Base-by-base conservation (phyloP, 2,888 invertebrate genomes). In the Disparrhopalites patrizii region DNA sequence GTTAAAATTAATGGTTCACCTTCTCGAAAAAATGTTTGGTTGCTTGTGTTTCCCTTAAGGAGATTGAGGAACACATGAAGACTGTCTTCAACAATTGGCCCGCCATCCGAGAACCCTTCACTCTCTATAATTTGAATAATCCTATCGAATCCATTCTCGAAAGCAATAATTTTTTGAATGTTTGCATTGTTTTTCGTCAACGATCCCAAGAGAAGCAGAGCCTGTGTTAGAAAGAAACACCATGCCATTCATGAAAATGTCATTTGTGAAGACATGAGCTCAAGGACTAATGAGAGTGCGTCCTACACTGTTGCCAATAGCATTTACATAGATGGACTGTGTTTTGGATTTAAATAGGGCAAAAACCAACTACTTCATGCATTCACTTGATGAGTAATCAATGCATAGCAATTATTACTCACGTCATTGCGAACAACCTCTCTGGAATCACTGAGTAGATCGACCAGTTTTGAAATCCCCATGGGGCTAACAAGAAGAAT, bases 11-110 rank as follows among this genome's bases (percentile, higher is more conserved):
- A 1, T 1, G 25, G 18, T n/a, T 30, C 70, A 70, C 70, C 96
- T 82, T 99, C 99, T 81, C 96, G 93, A 79, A 99, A 99, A 78
- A 97, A 95, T 78, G 94, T 96, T 73, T 98, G 98, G 81, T 99
- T 99, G 76, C 95, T 96, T 15, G 91, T 87, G 79, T 99, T 99
- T 77, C 94, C 95, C 77, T 90, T 89, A 15, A 99, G 81, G 61
- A 99, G 83, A 81, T 96, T 98, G 63, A 96, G 81, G 86, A 99
- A 89, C 2, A 99, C 82, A 47, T 93, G 82, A 2, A 99, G 82
- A 79, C 98, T 98, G 80, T 99, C 99, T 82, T 99, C 97, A 0
- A 98, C 97, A 0, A 99, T 93, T 62, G 99, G 96, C 69, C 95
- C 96, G 54, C 96, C 97, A 78, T 96, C 93, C 1, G 92, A 89